phyloP scores from a whole-genome alignment of 53 echinoderm and acorn worm genomes.

The Zoroaster sp. region DNA sequence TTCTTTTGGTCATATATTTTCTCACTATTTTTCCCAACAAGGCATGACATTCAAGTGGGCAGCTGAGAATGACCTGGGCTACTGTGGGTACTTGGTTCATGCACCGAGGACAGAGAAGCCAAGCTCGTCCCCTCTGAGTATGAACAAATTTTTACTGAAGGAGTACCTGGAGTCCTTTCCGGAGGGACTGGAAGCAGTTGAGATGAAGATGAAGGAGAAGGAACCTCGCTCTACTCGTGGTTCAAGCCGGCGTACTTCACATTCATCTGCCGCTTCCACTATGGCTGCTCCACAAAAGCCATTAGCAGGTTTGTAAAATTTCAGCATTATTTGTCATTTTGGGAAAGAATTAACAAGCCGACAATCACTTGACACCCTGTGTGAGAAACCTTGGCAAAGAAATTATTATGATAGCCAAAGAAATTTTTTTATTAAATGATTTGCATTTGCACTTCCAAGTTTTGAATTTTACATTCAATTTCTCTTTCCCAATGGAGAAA shows the following conservation, averaged over 20 bases:
- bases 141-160: conserved; percentile 59
- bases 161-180: conserved; percentile 58
- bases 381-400: too few relatives aligned
- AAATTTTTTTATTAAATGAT: too few relatives aligned
- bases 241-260: not conserved
- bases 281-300: not conserved
- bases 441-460: too few relatives aligned
- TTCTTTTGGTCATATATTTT: too few relatives aligned
- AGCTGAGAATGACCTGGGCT: conserved; percentile 64
- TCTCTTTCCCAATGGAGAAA: too few relatives aligned
- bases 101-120: not conserved
- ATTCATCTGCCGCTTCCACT: not conserved
- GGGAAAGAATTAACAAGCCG: too few relatives aligned
- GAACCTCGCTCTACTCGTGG: not conserved
- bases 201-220: conserved; percentile 40
- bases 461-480: too few relatives aligned
- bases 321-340: too few relatives aligned
- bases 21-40: too few relatives aligned
- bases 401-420: too few relatives aligned
- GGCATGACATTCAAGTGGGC: conserved; percentile 71
- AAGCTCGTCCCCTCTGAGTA: not conserved
- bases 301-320: too few relatives aligned
- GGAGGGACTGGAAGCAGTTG: conserved; percentile 60
- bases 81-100: conserved; percentile 24
- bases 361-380: too few relatives aligned